Base-by-base conservation (phyloP, 2,888 invertebrate genomes). In the Linyphia triangularis region DNA sequence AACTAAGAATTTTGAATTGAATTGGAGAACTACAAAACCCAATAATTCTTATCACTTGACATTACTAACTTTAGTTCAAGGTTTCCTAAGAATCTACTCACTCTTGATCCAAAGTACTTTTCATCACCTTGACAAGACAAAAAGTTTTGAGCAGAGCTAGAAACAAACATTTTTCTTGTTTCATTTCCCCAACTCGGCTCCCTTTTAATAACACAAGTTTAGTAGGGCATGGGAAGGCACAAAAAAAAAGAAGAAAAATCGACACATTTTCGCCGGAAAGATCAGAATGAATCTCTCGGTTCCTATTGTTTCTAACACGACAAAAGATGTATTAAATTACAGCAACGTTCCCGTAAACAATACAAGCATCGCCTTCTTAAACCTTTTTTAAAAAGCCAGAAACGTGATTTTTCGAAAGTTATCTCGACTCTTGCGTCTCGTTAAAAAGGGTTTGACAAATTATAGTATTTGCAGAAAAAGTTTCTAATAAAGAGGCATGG, bases 371-470 rank as follows among this genome's bases (percentile, higher is more conserved):
- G 67, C 70, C 61, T 26, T 30, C 33, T 61, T 37, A 57, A n/a
- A 7, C 67, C 33, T 79, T 86, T 79, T 63, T 72, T 75, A 75
- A 24, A 82, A 81, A 67, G 67, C 57, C 65, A 65, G 86, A 81
- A 88, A 81, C 86, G 73, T 81, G 81, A 81, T 81, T 88, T 88
- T 88, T 88, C 67, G 67, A 67, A 75, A 82, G 57, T 81, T 81
- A 82, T 88, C 73, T 88, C 75, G 63, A 43, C 67, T 81, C 73
- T 40, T 43, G 73, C 30, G 77, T 69, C 78, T 85, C 85, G 69
- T 88, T 84, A 79, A 86, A 86, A 86, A 86, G 65, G 67, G 65
- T 78, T 86, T 86, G 85, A 86, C 85, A 86, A 86, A 86, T 86
- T 86, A 86, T 79, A 79, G 43, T 79, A 65, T 86, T 40, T 26